A percentile compares a stretch with the other conserved stretches of the same genome.
phyloP scores from a whole-genome alignment of 2,797 vertebrate genomes.

The Hemitrygon akajei region DNA sequence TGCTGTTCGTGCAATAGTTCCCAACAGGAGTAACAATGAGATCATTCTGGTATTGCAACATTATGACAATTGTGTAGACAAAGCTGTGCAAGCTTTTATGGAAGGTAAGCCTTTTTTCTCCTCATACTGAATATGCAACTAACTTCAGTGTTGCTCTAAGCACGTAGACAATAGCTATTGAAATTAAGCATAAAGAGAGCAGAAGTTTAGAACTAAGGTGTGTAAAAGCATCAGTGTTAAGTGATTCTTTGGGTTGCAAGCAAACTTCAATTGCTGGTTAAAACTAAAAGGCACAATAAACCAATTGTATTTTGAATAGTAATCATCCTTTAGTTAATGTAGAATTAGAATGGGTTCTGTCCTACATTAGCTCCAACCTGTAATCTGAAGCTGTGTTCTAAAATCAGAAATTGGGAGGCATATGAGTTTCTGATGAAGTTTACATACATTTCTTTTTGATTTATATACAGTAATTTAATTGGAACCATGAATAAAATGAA shows the following conservation, averaged over 20 bases:
- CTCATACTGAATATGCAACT: neutral
- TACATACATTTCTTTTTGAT: no score
- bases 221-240: neutral
- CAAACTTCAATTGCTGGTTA: slow-evolving; percentile 2
- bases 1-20: slow-evolving; percentile 83
- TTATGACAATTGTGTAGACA: slow-evolving; percentile 89
- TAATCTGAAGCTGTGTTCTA: neutral
- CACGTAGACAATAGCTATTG: neutral
- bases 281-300: neutral
- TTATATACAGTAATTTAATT: no score
- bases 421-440: no score
- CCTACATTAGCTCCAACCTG: neutral
- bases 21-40: slow-evolving; percentile 95
- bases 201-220: neutral
- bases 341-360: neutral
- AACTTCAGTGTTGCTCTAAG: neutral
- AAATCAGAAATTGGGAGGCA: no score
- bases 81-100: slow-evolving; percentile 86
- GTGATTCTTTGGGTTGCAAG: neutral
- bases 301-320: slow-evolving; percentile 9
- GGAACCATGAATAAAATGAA: no score
- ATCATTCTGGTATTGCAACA: slow-evolving; percentile 91
- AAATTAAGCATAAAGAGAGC: neutral
- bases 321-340: neutral
- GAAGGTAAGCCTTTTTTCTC: slow-evolving; percentile 66